Conservation (phyloP, 2,888 invertebrate genomes). For the Nomada lathburiana region DNA sequence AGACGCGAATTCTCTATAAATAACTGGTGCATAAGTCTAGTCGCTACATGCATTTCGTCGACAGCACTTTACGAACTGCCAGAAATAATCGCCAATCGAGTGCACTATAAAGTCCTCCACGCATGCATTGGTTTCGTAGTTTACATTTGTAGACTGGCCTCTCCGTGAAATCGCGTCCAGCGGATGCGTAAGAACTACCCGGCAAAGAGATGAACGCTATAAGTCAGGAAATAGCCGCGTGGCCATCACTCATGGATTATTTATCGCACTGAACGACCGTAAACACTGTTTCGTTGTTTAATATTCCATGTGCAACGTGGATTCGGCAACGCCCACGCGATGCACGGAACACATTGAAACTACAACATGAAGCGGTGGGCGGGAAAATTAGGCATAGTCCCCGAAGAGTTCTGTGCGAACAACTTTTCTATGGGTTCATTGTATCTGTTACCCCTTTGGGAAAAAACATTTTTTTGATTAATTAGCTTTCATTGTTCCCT, state of each 20-base stretch:
- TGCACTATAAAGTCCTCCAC: conserved; percentile 43
- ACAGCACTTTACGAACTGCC: conserved; percentile 31
- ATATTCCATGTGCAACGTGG: conserved; percentile 31
- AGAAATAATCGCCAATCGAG: conserved; percentile 36
- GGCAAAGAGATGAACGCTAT: conserved; percentile 24
- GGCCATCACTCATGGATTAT: conserved; percentile 56
- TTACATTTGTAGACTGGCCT: conserved; percentile 51
- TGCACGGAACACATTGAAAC: conserved; percentile 39
- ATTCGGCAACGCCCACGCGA: conserved; percentile 44
- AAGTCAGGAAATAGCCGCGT: conserved; percentile 55
- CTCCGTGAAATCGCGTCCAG: conserved; percentile 16
- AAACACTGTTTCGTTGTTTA: conserved; percentile 59
- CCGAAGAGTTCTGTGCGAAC: conserved; percentile 21
- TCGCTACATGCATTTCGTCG: too few species aligned
- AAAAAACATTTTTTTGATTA: too few species aligned
- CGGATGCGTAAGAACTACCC: conserved; percentile 40
- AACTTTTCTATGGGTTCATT: conserved; percentile 8
- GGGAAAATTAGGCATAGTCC: conserved; percentile 36
- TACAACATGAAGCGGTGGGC: conserved; percentile 11
- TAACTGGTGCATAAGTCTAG: not conserved
- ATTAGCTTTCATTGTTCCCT: too few species aligned
- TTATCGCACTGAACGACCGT: conserved; percentile 56
- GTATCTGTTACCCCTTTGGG: too few species aligned
- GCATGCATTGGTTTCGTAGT: conserved; percentile 37
- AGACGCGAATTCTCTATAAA: not conserved